Evolutionary conservation across 2,888 invertebrate genomes (phyloP).

Genomic region (Gibbula magus): DNA sequence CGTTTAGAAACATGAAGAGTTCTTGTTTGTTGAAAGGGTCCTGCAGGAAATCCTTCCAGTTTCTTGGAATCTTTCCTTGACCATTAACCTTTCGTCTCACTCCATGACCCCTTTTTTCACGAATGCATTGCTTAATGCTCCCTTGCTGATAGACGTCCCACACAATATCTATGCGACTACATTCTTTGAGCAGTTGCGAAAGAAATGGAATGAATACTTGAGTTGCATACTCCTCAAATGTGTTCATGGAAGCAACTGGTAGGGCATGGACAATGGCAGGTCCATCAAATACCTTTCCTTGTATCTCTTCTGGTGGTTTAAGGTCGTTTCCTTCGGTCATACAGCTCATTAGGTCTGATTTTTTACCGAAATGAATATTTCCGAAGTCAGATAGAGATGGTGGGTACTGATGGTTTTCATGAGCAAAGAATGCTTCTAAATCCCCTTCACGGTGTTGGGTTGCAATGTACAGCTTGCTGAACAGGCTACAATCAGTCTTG

Average conservation of each 20-base stretch:
- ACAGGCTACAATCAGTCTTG: too few species aligned
- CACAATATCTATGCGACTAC: slow-evolving; percentile 26
- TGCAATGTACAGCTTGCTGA: neutral
- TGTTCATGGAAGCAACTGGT: slow-evolving; percentile 24
- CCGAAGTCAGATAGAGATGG: neutral
- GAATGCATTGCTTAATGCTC: slow-evolving; percentile 29
- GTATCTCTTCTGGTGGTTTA: too few species aligned
- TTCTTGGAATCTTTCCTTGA: too few species aligned
- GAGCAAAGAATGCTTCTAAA: neutral
- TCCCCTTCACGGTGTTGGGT: neutral
- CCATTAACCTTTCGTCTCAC: neutral
- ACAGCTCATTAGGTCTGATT: neutral
- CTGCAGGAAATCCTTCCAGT: neutral
- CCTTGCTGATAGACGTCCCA: slow-evolving; percentile 23
- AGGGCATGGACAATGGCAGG: neutral
- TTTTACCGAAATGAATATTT: neutral
- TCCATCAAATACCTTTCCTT: neutral
- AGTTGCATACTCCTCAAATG: slow-evolving; percentile 35
- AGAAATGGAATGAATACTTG: slow-evolving; percentile 9
- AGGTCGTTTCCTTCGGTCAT: too few species aligned
- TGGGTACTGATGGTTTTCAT: neutral
- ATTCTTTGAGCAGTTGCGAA: slow-evolving; percentile 7
- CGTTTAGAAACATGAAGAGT: neutral
- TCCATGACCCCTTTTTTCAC: slow-evolving; percentile 21
- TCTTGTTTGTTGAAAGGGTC: slow-evolving; percentile 6